Evolutionary conservation across 1,140 invertebrate genomes (phyloP).

Genomic region (Lordiphosa mommai): DNA sequence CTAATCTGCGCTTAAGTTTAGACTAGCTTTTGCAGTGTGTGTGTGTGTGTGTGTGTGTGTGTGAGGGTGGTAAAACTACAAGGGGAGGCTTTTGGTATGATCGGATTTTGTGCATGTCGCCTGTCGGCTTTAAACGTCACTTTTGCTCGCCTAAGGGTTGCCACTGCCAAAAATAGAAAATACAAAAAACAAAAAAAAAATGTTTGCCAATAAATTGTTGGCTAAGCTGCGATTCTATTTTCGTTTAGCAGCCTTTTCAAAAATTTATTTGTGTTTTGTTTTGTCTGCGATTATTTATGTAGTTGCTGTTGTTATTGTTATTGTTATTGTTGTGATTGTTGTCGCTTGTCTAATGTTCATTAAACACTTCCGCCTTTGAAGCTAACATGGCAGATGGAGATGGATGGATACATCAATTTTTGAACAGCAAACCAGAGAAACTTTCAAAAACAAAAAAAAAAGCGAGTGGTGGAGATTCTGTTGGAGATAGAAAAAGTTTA

Average conservation of each 20-base stretch:
- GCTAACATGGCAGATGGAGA: too few species aligned
- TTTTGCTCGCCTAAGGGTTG: conserved; percentile 25
- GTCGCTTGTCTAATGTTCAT: conserved; percentile 53
- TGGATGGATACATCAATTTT: too few species aligned
- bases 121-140: conserved; percentile 65
- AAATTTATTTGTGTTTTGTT: conserved; percentile 22
- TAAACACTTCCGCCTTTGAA: conserved; percentile 63
- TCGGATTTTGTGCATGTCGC: conserved; percentile 65
- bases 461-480: too few species aligned
- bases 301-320: conserved; percentile 20
- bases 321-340: conserved; percentile 32
- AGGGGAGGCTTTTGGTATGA: conserved; percentile 27
- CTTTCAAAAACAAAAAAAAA: too few species aligned
- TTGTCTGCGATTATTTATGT: conserved; percentile 9
- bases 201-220: conserved; percentile 63
- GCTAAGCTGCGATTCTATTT: conserved; percentile 41
- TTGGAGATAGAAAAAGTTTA: too few species aligned
- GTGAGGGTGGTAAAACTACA: background rate
- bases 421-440: too few species aligned
- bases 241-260: conserved; percentile 14
- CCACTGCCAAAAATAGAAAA: conserved; percentile 20
- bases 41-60: background rate
- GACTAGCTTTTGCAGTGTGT: conserved; percentile 4
- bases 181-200: conserved; percentile 7
- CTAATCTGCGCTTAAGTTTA: conserved; percentile 23